These are phyloP conservation scores for Parus major DNA, from an alignment of 2,113 vertebrate species.

Conservation along the genomic window DNA sequence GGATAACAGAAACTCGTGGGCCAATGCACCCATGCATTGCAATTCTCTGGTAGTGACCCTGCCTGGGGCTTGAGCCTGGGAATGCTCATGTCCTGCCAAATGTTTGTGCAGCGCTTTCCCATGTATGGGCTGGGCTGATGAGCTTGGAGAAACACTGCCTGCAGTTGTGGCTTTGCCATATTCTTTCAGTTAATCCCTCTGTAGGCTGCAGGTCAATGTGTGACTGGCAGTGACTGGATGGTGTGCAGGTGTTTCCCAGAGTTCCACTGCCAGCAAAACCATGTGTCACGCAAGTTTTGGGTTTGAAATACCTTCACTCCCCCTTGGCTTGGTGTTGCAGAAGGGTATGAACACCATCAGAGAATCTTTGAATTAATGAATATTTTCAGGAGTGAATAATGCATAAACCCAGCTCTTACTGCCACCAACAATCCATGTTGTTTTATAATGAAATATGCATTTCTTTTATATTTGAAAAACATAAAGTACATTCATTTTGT, in stretches of 20 bases:
- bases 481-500: neutral
- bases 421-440: neutral
- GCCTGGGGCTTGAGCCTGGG: neutral
- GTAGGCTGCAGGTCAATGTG: neutral
- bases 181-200: neutral
- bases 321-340: neutral
- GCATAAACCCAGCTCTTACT: neutral
- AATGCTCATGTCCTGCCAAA: neutral
- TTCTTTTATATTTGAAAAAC: conserved; percentile 36
- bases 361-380: neutral
- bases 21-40: fast-evolving
- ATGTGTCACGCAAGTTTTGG: fast-evolving
- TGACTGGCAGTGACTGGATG: neutral
- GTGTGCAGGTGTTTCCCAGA: neutral
- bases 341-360: neutral
- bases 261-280: neutral
- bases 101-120: neutral
- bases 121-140: neutral
- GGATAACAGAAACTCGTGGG: neutral
- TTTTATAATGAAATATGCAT: conserved; percentile 41
- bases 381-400: conserved; percentile 42
- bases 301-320: neutral
- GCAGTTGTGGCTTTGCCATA: neutral
- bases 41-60: neutral
- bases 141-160: neutral